Base-by-base conservation (phyloP, 2,797 vertebrate genomes). In the Danio aesculapii region DNA sequence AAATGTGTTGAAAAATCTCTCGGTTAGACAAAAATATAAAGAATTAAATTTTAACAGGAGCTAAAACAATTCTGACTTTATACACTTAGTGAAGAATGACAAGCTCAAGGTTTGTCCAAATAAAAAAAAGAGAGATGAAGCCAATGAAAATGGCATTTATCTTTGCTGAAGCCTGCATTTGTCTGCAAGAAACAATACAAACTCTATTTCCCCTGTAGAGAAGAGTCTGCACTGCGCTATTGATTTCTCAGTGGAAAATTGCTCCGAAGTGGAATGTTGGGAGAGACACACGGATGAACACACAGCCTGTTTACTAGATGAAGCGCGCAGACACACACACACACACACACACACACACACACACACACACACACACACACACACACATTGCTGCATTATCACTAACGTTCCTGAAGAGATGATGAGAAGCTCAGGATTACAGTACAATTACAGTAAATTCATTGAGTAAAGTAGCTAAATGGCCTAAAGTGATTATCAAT, bases 121-220 rank as follows among this genome's bases (percentile, higher is more conserved):
- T 52, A 17, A 61, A 17, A 30, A 14, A 61, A 19, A 61, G 21
- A 50, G 44, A 75, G 59, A 75, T 30, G 72, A n/a, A 78, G 75
- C 87, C 82, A 41, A 77, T 79, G 75, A 88, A 92, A 92, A 91
- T 87, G 87, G 84, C 88, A 92, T 91, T 91, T 87, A 88, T 92
- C 89, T 90, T 70, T 82, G 87, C 86, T 10, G 86, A 77, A 89
- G 87, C 86, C 86, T 80, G 88, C 89, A 92, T 93, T 92, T 91
- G 90, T 94, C 92, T 92, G 87, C 58, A 82, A 90, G 89, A 93
- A 93, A 92, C 91, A 93, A 92, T 89, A 93, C 91, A 90, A 92
- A 92, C 87, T 92, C 91, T 86, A 92, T 93, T 92, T 93, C 88
- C 91, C 87, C 89, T 55, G 83, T 88, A 86, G 91, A 91, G 92